Conservation (phyloP, 1,140 invertebrate species). For the Trichonephila clavata region DNA sequence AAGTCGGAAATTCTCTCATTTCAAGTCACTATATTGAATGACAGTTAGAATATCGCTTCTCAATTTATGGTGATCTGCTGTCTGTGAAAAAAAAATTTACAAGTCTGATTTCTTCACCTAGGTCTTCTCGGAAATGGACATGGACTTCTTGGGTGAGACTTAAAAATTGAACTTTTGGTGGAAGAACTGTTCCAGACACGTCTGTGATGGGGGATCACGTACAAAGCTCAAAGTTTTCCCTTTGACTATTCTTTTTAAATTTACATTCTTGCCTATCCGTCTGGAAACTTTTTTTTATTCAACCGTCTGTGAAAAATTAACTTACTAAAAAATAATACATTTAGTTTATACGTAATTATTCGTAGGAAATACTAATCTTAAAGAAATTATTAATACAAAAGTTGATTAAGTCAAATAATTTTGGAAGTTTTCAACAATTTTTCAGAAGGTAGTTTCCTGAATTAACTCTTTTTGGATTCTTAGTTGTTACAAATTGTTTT, state of each 20-base stretch:
- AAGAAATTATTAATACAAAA: too few species aligned
- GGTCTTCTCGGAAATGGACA: constrained; percentile 26
- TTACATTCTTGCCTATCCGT: too few species aligned
- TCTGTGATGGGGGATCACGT: background rate
- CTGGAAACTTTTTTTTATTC: too few species aligned
- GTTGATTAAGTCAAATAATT: too few species aligned
- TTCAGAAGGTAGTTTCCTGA: too few species aligned
- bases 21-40: constrained; percentile 46
- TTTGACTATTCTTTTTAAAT: background rate
- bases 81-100: constrained; percentile 48
- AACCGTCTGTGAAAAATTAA: too few species aligned
- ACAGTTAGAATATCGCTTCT: constrained; percentile 44
- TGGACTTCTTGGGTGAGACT: constrained; percentile 17
- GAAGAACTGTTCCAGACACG: background rate
- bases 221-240: background rate
- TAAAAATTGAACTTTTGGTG: constrained; percentile 18
- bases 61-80: constrained; percentile 45
- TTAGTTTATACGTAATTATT: too few species aligned
- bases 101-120: constrained; percentile 44
- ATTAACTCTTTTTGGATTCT: too few species aligned
- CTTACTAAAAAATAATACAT: too few species aligned
- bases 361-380: too few species aligned
- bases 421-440: too few species aligned
- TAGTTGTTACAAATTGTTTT: too few species aligned
- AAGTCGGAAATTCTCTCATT: constrained; percentile 11